Evolutionary conservation across 2,888 invertebrate genomes (phyloP).

Genomic region (Ptychoptera contaminata): DNA sequence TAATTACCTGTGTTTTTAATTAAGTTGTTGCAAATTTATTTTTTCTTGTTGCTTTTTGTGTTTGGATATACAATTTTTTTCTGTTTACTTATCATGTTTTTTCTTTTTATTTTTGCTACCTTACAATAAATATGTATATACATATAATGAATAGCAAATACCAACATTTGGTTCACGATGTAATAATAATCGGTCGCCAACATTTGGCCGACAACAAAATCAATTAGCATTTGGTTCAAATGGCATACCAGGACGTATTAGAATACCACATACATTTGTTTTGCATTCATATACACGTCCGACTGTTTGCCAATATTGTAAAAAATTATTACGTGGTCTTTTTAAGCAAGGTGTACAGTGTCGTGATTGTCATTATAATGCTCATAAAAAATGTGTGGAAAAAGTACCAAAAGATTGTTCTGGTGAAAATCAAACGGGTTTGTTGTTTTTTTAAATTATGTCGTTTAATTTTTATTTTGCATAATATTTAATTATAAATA

Average conservation of each 20-base stretch:
- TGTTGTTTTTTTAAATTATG: too few species aligned
- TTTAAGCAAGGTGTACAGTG: constrained; percentile 97
- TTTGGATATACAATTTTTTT: too few species aligned
- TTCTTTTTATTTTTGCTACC: background rate
- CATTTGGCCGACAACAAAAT: constrained; percentile 43
- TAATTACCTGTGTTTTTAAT: too few species aligned
- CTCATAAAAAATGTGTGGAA: constrained; percentile 86
- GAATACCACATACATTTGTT: constrained; percentile 92
- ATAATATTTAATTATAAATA: too few species aligned
- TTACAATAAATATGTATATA: background rate
- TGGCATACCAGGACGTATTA: constrained; percentile 28
- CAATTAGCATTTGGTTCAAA: background rate
- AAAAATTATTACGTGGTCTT: constrained; percentile 84
- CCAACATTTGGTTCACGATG: too few species aligned
- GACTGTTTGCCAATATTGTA: constrained; percentile 91
- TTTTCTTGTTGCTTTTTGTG: too few species aligned
- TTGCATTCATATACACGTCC: constrained; percentile 94
- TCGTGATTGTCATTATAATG: constrained; percentile 92
- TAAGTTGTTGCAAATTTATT: too few species aligned
- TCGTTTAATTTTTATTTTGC: too few species aligned
- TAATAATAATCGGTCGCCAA: constrained; percentile 49
- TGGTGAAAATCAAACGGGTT: constrained; percentile 48
- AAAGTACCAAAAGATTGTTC: constrained; percentile 81
- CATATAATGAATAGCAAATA: too few species aligned
- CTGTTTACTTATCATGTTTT: background rate